These are phyloP conservation scores for Fukomys damarensis DNA, from an alignment of 2,113 vertebrate genomes.

Conservation along the genomic window DNA sequence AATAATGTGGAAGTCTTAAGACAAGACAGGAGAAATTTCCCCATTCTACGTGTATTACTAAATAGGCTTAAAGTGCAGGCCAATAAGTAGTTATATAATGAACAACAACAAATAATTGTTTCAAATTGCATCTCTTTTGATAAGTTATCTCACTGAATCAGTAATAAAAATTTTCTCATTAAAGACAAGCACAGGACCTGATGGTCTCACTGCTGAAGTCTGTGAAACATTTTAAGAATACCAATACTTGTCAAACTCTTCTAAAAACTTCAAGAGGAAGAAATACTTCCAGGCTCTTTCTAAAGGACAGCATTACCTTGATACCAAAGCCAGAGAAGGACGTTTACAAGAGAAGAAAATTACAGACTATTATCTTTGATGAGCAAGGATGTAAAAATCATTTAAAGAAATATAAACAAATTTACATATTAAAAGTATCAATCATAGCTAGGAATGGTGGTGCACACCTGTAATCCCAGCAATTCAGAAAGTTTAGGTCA, in stretches of 20 bases:
- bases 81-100: neutral
- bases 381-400: neutral
- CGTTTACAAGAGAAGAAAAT: neutral
- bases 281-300: neutral
- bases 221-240: neutral
- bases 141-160: conserved; percentile 8
- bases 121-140: neutral
- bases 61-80: neutral
- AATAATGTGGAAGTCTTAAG: conserved; percentile 26
- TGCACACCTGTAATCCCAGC: neutral
- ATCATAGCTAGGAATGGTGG: neutral
- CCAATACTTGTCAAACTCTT: neutral
- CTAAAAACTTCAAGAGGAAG: neutral
- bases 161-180: neutral
- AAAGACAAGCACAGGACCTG: neutral
- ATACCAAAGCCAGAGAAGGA: neutral
- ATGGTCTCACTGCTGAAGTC: neutral
- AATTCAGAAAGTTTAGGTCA: neutral
- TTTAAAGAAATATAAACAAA: neutral
- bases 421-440: neutral
- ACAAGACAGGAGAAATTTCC: neutral
- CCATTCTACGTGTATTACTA: neutral
- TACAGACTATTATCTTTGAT: neutral
- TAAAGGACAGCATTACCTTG: neutral
- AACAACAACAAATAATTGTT: neutral